Conservation (phyloP, 2,888 invertebrate species). For the Gasteruption jaculator region DNA sequence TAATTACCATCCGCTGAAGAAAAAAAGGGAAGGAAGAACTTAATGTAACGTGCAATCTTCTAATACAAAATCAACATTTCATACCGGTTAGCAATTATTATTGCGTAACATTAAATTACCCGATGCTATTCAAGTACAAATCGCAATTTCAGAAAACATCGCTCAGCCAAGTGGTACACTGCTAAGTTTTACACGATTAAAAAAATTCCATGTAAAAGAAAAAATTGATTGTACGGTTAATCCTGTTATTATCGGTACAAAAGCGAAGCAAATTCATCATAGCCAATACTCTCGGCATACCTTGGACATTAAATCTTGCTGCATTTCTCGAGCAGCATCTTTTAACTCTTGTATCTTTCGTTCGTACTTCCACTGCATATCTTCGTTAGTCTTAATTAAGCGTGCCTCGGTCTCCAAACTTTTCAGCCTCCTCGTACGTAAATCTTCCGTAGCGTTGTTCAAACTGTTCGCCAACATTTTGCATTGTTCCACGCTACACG, state of each 20-base stretch:
- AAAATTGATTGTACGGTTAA: constrained; percentile 16
- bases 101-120: too few relatives aligned
- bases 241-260: constrained; percentile 20
- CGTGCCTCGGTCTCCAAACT: constrained; percentile 57
- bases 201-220: too few relatives aligned
- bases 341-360: constrained; percentile 58
- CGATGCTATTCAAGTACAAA: too few relatives aligned
- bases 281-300: constrained; percentile 41
- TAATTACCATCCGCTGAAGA: too few relatives aligned
- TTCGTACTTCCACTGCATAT: constrained; percentile 59
- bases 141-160: too few relatives aligned
- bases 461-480: constrained; percentile 59
- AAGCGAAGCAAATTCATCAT: too few relatives aligned
- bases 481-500: constrained; percentile 60
- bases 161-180: too few relatives aligned
- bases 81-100: too few relatives aligned
- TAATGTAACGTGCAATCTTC: too few relatives aligned
- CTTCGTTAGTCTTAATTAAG: constrained; percentile 57
- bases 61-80: too few relatives aligned
- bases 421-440: constrained; percentile 53
- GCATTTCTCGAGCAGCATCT: constrained; percentile 58
- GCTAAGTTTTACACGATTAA: too few relatives aligned
- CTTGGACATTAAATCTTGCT: constrained; percentile 58
- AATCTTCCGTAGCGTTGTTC: constrained; percentile 60
- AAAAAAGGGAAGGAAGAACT: too few relatives aligned